Base-by-base conservation (phyloP, 53 echinoderm and acorn worm species). In the Paracentrotus lividus region DNA sequence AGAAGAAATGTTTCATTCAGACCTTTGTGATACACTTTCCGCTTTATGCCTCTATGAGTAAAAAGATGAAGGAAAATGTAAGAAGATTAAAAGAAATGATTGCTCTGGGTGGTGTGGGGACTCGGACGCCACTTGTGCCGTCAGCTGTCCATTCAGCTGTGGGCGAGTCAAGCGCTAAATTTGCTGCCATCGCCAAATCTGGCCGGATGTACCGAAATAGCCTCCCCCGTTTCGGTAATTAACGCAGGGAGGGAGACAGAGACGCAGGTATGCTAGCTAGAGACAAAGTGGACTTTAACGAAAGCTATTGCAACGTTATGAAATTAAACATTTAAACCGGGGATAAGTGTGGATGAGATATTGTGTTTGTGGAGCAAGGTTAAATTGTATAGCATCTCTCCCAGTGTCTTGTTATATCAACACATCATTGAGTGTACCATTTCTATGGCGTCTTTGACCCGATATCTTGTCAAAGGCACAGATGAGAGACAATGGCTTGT, bases 161-260 rank as follows among this genome's bases (percentile, higher is more conserved):
- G 49, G 51, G 49, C 85, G 27, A 85, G 49, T 51, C 85, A 47
- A 85, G 85, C 85, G 85, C 85, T 31, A 85, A 49, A 51, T 85
- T 14, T 47, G 85, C 85, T 72, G 40, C 47, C 85, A 49, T 23
- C n/a, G 47, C 85, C n/a, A 47, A 51, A 85, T 85, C 47, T 51
- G 85, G 85, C 85, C 85, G 85, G 85, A 85, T 85, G 85, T 85
- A 85, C 85, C 47, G 34, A 85, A 85, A 85, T 85, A 85, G 85
- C 85, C 85, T 49, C 49, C 27, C 40, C 85, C 51, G 85, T 85
- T 85, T 85, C 51, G 47, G n/a, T 85, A 85, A 85, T 85, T 85
- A 85, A 85, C 51, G 85, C 47, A 26, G 47, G 85, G 13, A 49
- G 26, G 31, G 49, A 49, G 49, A 51, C 49, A 51, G 72, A 40